Evolutionary conservation across 2,113 vertebrate genomes (phyloP).

Genomic region (Periophthalmus modestus): DNA sequence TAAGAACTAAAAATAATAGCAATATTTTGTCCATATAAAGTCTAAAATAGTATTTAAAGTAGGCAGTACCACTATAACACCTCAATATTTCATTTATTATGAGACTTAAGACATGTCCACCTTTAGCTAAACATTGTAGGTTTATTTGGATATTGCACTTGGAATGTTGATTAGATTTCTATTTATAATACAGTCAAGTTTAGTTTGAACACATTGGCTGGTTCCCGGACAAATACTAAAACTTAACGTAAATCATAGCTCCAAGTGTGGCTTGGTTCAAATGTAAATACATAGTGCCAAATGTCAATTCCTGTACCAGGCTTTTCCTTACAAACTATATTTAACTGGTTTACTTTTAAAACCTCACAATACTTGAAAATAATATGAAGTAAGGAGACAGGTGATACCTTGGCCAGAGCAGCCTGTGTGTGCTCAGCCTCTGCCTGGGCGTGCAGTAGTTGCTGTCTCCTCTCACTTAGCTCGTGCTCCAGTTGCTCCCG

Average conservation of each 20-base stretch:
- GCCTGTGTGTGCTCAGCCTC: constrained; percentile 80
- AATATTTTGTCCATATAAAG: background rate
- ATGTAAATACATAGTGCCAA: background rate
- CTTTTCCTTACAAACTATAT: background rate
- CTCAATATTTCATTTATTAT: background rate
- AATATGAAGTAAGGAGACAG: background rate
- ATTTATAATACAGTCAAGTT: background rate
- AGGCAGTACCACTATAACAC: background rate
- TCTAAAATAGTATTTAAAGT: background rate
- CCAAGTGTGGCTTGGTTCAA: background rate
- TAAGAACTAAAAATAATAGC: background rate
- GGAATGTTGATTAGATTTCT: constrained; percentile 5
- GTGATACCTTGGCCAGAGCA: constrained; percentile 83
- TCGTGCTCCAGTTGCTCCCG: constrained; percentile 84
- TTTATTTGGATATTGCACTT: background rate
- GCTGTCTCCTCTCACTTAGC: constrained; percentile 84
- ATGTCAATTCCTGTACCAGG: background rate
- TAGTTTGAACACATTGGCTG: background rate
- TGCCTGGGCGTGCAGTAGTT: constrained; percentile 82
- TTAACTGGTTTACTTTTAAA: background rate
- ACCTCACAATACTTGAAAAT: background rate
- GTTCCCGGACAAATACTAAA: background rate
- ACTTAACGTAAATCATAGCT: background rate
- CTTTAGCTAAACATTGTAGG: background rate
- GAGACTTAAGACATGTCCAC: background rate